Percentiles rank a stretch among this genome's conserved stretches.
These are phyloP conservation scores for Neoscelio sp. DNA, from an alignment of 2,888 invertebrate species.

Conservation along the genomic window DNA sequence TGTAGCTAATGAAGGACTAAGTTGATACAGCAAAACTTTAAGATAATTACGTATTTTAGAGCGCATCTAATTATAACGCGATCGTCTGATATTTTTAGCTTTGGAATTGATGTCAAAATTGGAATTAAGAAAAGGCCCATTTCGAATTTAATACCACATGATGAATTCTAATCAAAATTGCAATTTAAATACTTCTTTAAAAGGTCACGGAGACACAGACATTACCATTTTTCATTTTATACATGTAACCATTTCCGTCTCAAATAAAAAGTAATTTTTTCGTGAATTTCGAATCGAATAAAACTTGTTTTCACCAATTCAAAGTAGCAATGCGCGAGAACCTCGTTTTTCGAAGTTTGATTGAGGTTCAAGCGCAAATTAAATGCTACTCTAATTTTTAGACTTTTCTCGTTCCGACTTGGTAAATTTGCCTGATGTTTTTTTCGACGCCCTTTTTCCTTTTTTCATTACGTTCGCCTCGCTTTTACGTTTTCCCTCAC, in stretches of 20 bases:
- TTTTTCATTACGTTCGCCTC: background rate
- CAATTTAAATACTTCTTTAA: background rate
- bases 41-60: conserved; percentile 42
- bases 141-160: too few relatives aligned
- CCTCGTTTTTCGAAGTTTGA: conserved; percentile 1
- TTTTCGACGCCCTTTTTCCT: background rate
- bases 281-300: conserved; percentile 2
- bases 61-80: conserved; percentile 22
- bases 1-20: conserved; percentile 53
- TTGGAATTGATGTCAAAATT: too few relatives aligned
- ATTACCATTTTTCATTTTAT: background rate
- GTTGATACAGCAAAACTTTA: conserved; percentile 52
- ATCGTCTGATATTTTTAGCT: conserved; percentile 23
- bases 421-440: conserved; percentile 4
- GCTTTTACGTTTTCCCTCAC: background rate
- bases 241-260: background rate
- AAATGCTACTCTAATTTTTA: conserved; percentile 11
- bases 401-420: background rate
- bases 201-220: too few relatives aligned
- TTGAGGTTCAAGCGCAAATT: background rate
- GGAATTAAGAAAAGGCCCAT: too few relatives aligned
- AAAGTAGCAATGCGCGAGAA: background rate
- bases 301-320: conserved; percentile 6
- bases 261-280: background rate
- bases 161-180: background rate